These are phyloP conservation scores for Drosophila maculinotata DNA, from an alignment of 2,888 invertebrate genomes.

Conservation along the genomic window DNA sequence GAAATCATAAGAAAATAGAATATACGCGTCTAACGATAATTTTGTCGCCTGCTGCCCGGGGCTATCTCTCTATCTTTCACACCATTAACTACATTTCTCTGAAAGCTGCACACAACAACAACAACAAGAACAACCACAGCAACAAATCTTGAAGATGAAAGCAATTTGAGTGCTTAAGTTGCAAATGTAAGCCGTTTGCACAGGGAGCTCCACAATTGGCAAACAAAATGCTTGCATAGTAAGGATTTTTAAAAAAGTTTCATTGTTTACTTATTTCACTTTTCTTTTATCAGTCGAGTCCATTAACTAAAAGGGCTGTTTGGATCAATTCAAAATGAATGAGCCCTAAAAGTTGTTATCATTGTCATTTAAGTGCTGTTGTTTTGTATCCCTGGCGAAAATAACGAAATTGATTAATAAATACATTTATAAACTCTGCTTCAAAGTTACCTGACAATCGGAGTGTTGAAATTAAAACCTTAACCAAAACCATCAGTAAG, in stretches of 20 bases:
- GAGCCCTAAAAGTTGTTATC: too few species aligned
- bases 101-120: conserved; percentile 12
- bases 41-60: conserved; percentile 23
- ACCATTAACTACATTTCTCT: conserved; percentile 36
- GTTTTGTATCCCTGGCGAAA: too few species aligned
- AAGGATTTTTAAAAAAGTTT: too few species aligned
- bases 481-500: conserved; percentile 1
- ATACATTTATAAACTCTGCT: not conserved
- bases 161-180: conserved; percentile 16
- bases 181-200: conserved; percentile 8
- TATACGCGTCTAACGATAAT: conserved; percentile 35
- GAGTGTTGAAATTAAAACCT: not conserved
- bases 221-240: too few species aligned
- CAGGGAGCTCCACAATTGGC: not conserved
- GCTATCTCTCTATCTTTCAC: conserved; percentile 27
- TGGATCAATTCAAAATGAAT: too few species aligned
- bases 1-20: conserved; percentile 37
- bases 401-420: too few species aligned
- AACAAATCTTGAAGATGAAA: not conserved
- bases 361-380: too few species aligned
- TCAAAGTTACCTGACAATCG: not conserved
- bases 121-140: conserved; percentile 8
- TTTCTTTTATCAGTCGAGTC: too few species aligned
- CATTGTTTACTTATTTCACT: too few species aligned
- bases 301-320: too few species aligned